These are phyloP conservation scores for Tryphoninae sp. DNA, from an alignment of 2,888 invertebrate species.

Conservation along the genomic window DNA sequence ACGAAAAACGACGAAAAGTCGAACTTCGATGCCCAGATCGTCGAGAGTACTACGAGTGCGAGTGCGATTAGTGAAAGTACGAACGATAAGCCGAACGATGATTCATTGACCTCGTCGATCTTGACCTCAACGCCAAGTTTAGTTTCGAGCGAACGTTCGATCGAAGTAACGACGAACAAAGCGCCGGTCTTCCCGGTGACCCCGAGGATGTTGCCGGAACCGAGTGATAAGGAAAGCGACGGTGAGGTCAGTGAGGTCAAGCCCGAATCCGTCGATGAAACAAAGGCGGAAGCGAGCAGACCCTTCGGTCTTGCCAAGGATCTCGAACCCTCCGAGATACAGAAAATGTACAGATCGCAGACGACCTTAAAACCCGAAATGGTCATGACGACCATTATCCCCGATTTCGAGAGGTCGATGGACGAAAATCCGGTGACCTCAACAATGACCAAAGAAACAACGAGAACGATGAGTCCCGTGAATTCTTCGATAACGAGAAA, in stretches of 20 bases:
- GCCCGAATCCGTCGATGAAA: slow-evolving; percentile 48
- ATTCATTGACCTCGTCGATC: slow-evolving; percentile 51
- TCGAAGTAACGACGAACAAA: slow-evolving; percentile 54
- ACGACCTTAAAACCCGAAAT: slow-evolving; percentile 61
- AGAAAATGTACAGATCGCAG: slow-evolving; percentile 76
- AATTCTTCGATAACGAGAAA: slow-evolving; percentile 57
- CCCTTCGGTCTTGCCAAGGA: slow-evolving; percentile 69
- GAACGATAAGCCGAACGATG: slow-evolving; percentile 25
- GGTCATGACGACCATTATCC: slow-evolving; percentile 55
- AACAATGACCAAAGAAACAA: slow-evolving; percentile 9
- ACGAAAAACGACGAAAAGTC: slow-evolving; percentile 19
- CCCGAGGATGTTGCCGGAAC: slow-evolving; percentile 66
- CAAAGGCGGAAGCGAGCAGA: slow-evolving; percentile 58
- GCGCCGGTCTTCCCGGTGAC: slow-evolving; percentile 73
- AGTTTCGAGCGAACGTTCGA: slow-evolving; percentile 56
- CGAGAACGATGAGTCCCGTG: slow-evolving; percentile 54
- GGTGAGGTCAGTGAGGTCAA: slow-evolving; percentile 29
- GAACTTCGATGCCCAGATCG: slow-evolving; percentile 8
- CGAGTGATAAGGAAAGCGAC: slow-evolving; percentile 6
- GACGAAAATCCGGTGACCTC: slow-evolving; percentile 36
- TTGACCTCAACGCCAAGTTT: slow-evolving; percentile 60
- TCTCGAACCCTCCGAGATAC: slow-evolving; percentile 78
- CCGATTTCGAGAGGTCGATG: slow-evolving; percentile 52
- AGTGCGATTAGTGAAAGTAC: not conserved
- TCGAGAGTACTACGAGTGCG: not conserved